Evolutionary conservation across 2,888 invertebrate genomes (phyloP).

Genomic region (Apotomis betuletana): DNA sequence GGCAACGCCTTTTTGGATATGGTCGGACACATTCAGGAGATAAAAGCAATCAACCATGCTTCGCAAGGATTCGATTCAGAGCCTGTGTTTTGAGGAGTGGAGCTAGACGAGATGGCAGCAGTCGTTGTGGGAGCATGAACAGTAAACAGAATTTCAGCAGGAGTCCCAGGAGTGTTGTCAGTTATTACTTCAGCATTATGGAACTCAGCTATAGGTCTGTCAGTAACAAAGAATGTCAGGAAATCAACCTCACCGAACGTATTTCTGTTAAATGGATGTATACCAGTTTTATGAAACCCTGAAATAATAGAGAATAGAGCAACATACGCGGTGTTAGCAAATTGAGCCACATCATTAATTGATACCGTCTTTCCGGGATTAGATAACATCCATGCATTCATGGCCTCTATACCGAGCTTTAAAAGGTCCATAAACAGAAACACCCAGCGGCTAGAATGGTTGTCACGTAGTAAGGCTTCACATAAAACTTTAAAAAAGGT

Average conservation of each 20-base stretch:
- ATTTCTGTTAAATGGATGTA: background rate
- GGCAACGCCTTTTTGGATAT: too few relatives aligned
- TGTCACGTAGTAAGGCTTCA: slow-evolving; percentile 6
- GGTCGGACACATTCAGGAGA: too few relatives aligned
- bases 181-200: too few relatives aligned
- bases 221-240: background rate
- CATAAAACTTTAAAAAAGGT: background rate
- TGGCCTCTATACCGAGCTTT: slow-evolving; percentile 38
- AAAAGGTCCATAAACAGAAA: slow-evolving; percentile 40
- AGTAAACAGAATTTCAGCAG: background rate
- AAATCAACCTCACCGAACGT: background rate
- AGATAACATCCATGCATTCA: slow-evolving; percentile 45
- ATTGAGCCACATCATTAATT: background rate
- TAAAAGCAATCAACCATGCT: too few relatives aligned
- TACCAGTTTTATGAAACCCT: background rate
- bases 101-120: background rate
- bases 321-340: background rate
- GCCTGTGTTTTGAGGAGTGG: too few relatives aligned
- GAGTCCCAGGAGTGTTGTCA: too few relatives aligned
- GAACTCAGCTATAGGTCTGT: background rate
- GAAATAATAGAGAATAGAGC: background rate
- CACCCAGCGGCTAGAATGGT: background rate
- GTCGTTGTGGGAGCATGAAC: background rate
- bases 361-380: slow-evolving; percentile 36
- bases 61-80: too few relatives aligned